A percentile compares a stretch with the other conserved stretches of the same genome.
Evolutionary conservation across 2,888 invertebrate genomes (phyloP).

Genomic region (Amblyjoppa proteus): DNA sequence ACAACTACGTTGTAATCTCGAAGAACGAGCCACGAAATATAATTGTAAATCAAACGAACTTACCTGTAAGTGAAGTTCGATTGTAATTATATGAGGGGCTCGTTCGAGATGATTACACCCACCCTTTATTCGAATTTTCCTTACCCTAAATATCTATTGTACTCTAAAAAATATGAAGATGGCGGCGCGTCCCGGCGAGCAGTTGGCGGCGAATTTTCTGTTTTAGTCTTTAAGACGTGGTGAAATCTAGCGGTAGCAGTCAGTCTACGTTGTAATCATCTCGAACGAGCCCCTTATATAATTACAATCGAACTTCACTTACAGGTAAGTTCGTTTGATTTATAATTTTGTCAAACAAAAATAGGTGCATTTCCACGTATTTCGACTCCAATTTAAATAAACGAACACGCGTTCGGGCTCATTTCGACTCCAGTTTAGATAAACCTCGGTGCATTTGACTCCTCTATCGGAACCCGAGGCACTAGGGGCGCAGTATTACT

Average conservation of each 20-base stretch:
- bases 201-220: background rate
- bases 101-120: slow-evolving; percentile 42
- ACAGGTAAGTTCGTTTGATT: too few relatives aligned
- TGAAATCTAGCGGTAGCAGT: background rate
- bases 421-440: too few relatives aligned
- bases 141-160: background rate
- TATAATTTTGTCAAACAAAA: too few relatives aligned
- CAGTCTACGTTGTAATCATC: background rate
- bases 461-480: too few relatives aligned
- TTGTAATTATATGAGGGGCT: too few relatives aligned
- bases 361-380: too few relatives aligned
- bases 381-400: too few relatives aligned
- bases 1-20: slow-evolving; percentile 52
- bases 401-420: too few relatives aligned
- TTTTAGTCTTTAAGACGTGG: slow-evolving; percentile 4
- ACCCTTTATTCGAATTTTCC: slow-evolving; percentile 7
- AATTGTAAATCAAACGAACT: slow-evolving; percentile 21
- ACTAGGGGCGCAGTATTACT: too few relatives aligned
- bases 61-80: too few relatives aligned
- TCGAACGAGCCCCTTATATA: background rate
- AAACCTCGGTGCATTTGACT: too few relatives aligned
- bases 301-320: too few relatives aligned
- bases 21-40: slow-evolving; percentile 52
- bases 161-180: background rate
- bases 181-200: background rate